A percentile compares a stretch with the other conserved stretches of the same genome.
phyloP scores from a whole-genome alignment of 2,888 invertebrate genomes.

The Diaphora mendica region DNA sequence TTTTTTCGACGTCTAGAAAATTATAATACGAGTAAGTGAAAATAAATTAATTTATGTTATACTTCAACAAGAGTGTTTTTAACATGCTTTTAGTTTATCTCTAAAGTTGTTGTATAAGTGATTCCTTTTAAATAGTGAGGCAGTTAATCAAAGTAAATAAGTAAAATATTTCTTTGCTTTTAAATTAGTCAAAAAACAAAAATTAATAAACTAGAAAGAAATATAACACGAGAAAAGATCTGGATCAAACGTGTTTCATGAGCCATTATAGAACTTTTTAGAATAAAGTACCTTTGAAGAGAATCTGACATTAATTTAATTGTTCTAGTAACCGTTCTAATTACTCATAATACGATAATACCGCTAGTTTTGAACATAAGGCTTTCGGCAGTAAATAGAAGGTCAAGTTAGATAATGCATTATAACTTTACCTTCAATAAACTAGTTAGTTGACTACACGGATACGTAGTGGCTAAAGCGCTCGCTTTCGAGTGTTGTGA shows the following conservation, averaged over 20 bases:
- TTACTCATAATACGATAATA: neutral
- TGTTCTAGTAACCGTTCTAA: neutral
- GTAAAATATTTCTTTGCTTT: neutral
- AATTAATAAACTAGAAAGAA: neutral
- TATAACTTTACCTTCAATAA: neutral
- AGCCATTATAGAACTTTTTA: neutral
- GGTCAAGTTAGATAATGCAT: neutral
- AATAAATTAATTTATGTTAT: too few relatives aligned
- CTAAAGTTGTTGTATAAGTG: neutral
- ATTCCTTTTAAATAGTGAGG: neutral
- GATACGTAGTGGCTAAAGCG: too few relatives aligned
- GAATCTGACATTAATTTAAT: neutral
- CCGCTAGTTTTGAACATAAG: neutral
- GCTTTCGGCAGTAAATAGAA: neutral
- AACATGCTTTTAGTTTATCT: neutral
- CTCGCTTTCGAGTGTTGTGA: too few relatives aligned
- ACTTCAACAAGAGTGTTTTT: too few relatives aligned
- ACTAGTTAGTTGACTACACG: neutral
- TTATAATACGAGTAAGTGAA: too few relatives aligned
- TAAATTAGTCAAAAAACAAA: neutral
- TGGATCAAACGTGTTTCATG: neutral
- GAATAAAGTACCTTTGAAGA: neutral
- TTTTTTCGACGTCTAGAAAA: too few relatives aligned
- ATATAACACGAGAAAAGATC: neutral
- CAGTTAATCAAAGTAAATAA: too few relatives aligned